phyloP scores from a whole-genome alignment of 2,888 invertebrate genomes.

The Idaea aversata region DNA sequence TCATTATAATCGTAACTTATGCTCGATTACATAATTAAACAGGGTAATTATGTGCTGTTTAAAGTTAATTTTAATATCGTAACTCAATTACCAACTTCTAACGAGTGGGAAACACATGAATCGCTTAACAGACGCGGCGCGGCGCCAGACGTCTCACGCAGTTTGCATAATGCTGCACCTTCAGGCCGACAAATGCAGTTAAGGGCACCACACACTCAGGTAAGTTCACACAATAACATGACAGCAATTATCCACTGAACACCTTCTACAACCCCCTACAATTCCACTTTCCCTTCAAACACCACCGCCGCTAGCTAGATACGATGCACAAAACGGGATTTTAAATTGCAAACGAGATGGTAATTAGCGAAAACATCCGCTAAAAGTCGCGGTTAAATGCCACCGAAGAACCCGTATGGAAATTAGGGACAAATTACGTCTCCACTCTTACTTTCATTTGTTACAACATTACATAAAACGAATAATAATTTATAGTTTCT shows the following conservation, averaged over 20 bases:
- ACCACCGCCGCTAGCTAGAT: constrained; percentile 42
- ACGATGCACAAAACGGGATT: constrained; percentile 52
- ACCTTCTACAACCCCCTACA: constrained; percentile 55
- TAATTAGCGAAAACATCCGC: constrained; percentile 75
- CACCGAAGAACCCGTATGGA: constrained; percentile 68
- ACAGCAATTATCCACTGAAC: constrained; percentile 58
- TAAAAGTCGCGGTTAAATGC: constrained; percentile 67
- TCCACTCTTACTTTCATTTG: constrained; percentile 72
- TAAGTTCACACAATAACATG: constrained; percentile 47
- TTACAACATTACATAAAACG: constrained; percentile 64
- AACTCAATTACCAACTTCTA: constrained; percentile 52
- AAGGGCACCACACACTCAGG: constrained; percentile 24
- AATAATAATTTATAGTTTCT: constrained; percentile 61
- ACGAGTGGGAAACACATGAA: constrained; percentile 59
- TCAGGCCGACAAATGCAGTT: constrained; percentile 42
- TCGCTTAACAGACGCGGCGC: constrained; percentile 21
- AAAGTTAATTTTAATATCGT: constrained; percentile 50
- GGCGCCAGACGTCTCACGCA: constrained; percentile 41
- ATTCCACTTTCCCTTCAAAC: constrained; percentile 62
- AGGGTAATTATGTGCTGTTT: constrained; percentile 48
- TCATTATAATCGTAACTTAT: constrained; percentile 40
- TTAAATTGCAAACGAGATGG: constrained; percentile 79
- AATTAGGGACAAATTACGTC: constrained; percentile 77
- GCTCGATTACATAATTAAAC: constrained; percentile 38
- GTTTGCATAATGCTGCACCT: constrained; percentile 51